Evolutionary conservation across 2,113 vertebrate genomes (phyloP), one percentile per base, ranked within the genome.

Genomic region (Cebus imitator): DNA sequence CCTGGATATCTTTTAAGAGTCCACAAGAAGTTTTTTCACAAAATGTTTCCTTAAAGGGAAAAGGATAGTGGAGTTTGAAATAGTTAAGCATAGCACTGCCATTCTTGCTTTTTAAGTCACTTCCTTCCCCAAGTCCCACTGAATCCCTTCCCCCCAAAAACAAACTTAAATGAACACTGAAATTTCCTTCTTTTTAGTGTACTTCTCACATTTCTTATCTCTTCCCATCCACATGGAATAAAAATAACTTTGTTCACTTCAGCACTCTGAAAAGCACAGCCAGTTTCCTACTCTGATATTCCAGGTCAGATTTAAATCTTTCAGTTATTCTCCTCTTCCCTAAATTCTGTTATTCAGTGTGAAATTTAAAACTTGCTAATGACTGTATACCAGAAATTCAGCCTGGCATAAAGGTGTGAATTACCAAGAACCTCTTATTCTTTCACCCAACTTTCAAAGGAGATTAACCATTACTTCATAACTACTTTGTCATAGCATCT

Each of bases 351-450:
- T 98, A 96, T 96, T 97, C 97, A 96, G 96, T 97, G 98, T 96
- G 96, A 97, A 98, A 98, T 98, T 96, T 97, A 98, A 98, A 97
- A 97, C 95, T 97, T 95, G 93, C 97, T 96, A 98, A 97, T 97
- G 93, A 97, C 92, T 96, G 87, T 76, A 86, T 85, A 0, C 43
- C 96, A 98, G 91, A 91, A 97, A 90, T 80, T 73, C 81, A 92
- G 52, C 72, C 79, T 87, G 75, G 81, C 61, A 97, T 92, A 93
- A 97, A 98, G 96, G 97, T 91, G 96, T 35, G 96, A 98, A 97
- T 98, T 98, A 95, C 96, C 52, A 40, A 43, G 61, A 96, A 82
- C 86, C 58, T 95, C 87, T 92, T 96, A 97, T 95, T 96, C 76
- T 97, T 92, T 78, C 82, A 68, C 83, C 97, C 55, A 97, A 96